Conservation (phyloP, 2,797 vertebrate genomes). For the Hapalemur alaotrensis region DNA sequence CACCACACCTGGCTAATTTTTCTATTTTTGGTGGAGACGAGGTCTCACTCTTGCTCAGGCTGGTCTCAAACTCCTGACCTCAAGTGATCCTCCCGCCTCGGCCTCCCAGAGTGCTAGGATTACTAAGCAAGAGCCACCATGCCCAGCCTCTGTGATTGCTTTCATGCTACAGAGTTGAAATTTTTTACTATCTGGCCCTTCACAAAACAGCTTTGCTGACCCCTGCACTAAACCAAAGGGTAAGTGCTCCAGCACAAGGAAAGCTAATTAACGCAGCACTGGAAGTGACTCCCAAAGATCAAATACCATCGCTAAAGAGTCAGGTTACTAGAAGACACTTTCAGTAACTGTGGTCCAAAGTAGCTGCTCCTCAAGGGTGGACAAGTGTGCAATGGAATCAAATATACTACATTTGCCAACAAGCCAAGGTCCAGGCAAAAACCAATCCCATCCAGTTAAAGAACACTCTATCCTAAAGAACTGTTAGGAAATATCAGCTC, state of each 20-base stretch:
- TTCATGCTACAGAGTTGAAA: not conserved
- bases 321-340: not conserved
- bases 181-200: not conserved
- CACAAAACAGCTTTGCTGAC: not conserved
- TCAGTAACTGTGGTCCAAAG: not conserved
- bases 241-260: not conserved
- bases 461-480: not conserved
- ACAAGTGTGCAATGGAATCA: not conserved
- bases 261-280: not conserved
- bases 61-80: no score
- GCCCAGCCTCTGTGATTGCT: not conserved
- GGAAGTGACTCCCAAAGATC: not conserved
- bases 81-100: no score
- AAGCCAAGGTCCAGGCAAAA: not conserved
- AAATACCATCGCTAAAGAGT: not conserved
- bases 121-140: no score
- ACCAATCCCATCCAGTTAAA: not conserved
- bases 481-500: not conserved
- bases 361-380: not conserved
- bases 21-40: no score
- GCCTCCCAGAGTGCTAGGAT: no score
- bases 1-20: no score
- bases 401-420: not conserved
- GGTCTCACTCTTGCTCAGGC: no score
- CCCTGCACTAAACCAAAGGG: not conserved